phyloP scores from a whole-genome alignment of 2,888 invertebrate species.

The Agriopis aurantiaria region DNA sequence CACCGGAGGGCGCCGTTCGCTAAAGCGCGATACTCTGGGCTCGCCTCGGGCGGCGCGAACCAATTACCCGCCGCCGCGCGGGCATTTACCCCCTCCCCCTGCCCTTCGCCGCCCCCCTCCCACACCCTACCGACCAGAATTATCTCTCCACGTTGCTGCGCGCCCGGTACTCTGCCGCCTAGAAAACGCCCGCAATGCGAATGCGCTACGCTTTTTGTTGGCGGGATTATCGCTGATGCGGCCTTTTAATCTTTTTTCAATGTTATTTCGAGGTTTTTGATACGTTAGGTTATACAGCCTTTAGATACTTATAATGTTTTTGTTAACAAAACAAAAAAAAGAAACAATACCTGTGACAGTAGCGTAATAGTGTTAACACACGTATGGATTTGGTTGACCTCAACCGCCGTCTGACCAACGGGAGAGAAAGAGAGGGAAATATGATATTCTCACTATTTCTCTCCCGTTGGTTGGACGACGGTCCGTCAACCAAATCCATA shows the following conservation, averaged over 20 bases:
- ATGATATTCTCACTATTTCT: no score
- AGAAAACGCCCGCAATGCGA: slow-evolving; percentile 81
- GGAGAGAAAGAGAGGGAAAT: no score
- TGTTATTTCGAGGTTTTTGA: not conserved
- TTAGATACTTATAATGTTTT: not conserved
- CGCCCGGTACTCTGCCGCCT: slow-evolving; percentile 80
- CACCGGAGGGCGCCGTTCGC: slow-evolving; percentile 86
- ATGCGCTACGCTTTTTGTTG: slow-evolving; percentile 68
- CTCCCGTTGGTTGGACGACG: no score
- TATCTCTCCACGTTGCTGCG: slow-evolving; percentile 72
- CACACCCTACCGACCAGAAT: slow-evolving; percentile 59
- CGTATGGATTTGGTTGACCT: no score
- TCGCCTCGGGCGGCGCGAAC: slow-evolving; percentile 86
- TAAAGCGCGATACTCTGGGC: slow-evolving; percentile 86
- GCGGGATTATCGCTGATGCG: slow-evolving; percentile 46
- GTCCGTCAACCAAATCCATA: no score
- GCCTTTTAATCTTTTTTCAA: slow-evolving; percentile 18
- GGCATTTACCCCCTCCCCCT: slow-evolving; percentile 77
- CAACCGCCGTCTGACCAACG: no score
- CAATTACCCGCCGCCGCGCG: slow-evolving; percentile 85
- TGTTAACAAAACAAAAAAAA: no score
- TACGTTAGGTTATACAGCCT: not conserved
- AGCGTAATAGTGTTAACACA: no score
- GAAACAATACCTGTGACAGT: no score
- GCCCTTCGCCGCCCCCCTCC: slow-evolving; percentile 55